Conservation (phyloP, 2,888 invertebrate species). For the Diadromus collaris region DNA sequence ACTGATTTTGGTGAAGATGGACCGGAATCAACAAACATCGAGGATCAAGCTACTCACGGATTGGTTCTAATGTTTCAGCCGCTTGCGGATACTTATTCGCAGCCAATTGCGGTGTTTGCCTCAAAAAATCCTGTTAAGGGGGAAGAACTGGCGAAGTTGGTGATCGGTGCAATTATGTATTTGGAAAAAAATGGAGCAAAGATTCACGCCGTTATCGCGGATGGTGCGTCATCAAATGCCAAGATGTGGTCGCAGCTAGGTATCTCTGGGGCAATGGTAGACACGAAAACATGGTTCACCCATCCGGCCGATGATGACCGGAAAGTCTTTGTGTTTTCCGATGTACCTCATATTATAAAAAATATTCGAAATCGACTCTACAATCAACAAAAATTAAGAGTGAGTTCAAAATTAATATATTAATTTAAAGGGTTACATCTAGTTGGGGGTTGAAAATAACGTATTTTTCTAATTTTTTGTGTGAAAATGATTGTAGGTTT, state of each 20-base stretch:
- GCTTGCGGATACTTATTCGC: slow-evolving; percentile 56
- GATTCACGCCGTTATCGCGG: slow-evolving; percentile 60
- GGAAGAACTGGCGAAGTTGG: slow-evolving; percentile 41
- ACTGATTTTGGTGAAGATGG: slow-evolving; percentile 56
- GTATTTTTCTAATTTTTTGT: too few relatives aligned
- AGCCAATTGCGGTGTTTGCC: slow-evolving; percentile 62
- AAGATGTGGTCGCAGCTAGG: slow-evolving; percentile 58
- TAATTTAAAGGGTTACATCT: too few relatives aligned
- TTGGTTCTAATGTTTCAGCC: slow-evolving; percentile 60
- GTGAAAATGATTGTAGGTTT: too few relatives aligned
- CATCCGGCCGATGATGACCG: slow-evolving; percentile 58
- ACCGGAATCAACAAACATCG: slow-evolving; percentile 23
- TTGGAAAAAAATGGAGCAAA: slow-evolving; percentile 50
- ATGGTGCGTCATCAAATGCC: slow-evolving; percentile 59
- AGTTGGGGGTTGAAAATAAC: too few relatives aligned
- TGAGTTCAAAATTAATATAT: too few relatives aligned
- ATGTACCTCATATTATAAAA: too few relatives aligned
- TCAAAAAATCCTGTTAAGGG: slow-evolving; percentile 52
- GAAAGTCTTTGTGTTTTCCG: slow-evolving; percentile 60
- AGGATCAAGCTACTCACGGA: slow-evolving; percentile 53
- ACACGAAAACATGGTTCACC: slow-evolving; percentile 47
- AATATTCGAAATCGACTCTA: too few relatives aligned
- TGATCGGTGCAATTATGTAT: slow-evolving; percentile 46
- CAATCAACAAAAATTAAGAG: too few relatives aligned
- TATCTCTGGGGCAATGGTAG: slow-evolving; percentile 42